phyloP scores from a whole-genome alignment of 2,113 vertebrate species.

The Clarias magur region DNA sequence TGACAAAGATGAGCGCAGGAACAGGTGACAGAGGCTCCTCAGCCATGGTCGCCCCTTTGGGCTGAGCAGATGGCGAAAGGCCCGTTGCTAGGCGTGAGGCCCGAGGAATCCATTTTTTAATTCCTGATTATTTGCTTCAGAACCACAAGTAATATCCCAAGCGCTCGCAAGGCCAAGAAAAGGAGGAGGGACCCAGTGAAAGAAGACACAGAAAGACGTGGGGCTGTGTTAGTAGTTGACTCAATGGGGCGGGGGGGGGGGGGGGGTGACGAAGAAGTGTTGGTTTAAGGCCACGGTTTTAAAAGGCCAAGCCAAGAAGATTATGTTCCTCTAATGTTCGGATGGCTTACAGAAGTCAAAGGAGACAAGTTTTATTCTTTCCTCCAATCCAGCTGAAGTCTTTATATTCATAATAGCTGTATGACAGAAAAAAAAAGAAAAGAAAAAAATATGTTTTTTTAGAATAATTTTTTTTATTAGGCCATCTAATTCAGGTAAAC shows the following conservation, averaged over 20 bases:
- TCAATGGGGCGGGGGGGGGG: neutral
- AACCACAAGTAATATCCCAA: slow-evolving; percentile 84
- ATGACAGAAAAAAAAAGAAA: neutral
- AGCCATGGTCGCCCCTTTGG: slow-evolving; percentile 80
- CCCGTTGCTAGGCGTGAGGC: slow-evolving; percentile 92
- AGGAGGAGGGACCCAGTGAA: slow-evolving; percentile 66
- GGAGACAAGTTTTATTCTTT: slow-evolving; percentile 67
- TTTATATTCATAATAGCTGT: neutral
- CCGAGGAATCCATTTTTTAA: slow-evolving; percentile 92
- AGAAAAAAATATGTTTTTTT: neutral
- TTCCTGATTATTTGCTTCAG: slow-evolving; percentile 94
- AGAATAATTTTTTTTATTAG: slow-evolving; percentile 68
- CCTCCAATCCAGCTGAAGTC: neutral
- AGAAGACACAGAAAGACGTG: slow-evolving; percentile 51
- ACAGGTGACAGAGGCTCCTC: slow-evolving; percentile 83
- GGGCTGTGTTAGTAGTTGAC: slow-evolving; percentile 24
- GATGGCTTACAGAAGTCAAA: slow-evolving; percentile 54
- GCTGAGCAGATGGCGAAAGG: slow-evolving; percentile 89
- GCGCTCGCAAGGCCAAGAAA: slow-evolving; percentile 81
- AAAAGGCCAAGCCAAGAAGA: slow-evolving; percentile 21
- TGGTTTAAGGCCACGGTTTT: slow-evolving; percentile 53
- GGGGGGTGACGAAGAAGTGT: slow-evolving; percentile 44
- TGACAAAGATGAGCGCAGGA: slow-evolving; percentile 57
- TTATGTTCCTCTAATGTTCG: slow-evolving; percentile 15
- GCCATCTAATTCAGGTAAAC: slow-evolving; percentile 88